Conservation (phyloP, 2,888 invertebrate species). For the Plebejus melissa region DNA sequence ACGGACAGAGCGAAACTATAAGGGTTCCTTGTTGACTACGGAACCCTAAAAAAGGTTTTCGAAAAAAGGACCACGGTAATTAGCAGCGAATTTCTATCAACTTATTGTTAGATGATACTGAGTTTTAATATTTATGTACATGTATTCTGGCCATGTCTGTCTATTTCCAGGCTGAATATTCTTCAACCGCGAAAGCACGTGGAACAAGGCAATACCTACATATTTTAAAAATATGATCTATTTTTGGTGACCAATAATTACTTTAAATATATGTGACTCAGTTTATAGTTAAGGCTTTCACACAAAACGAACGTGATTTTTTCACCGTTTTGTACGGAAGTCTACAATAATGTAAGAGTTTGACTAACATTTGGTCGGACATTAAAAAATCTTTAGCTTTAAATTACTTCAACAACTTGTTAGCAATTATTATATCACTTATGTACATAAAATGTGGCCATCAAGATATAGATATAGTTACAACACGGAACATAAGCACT, state of each 20-base stretch:
- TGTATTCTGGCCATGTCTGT: not conserved
- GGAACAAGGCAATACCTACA: no score
- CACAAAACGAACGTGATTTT: not conserved
- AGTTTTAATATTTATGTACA: not conserved
- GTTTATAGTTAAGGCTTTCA: not conserved
- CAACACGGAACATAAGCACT: not conserved
- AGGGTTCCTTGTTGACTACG: no score
- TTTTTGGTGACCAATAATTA: not conserved
- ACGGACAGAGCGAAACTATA: no score
- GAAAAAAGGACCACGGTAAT: not conserved
- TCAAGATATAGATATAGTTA: conserved; percentile 17
- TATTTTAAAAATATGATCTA: not conserved
- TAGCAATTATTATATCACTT: not conserved
- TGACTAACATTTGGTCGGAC: not conserved
- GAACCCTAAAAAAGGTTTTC: no score
- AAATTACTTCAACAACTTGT: not conserved
- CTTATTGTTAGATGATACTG: not conserved
- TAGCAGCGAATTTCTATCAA: not conserved
- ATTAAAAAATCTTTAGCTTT: not conserved
- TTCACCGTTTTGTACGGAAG: not conserved
- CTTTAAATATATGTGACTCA: not conserved
- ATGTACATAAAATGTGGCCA: not conserved
- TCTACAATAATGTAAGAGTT: not conserved
- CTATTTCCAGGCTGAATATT: no score
- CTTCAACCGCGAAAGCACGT: no score